Conservation (phyloP, 2,113 vertebrate species). For the Empidonax alnorum region DNA sequence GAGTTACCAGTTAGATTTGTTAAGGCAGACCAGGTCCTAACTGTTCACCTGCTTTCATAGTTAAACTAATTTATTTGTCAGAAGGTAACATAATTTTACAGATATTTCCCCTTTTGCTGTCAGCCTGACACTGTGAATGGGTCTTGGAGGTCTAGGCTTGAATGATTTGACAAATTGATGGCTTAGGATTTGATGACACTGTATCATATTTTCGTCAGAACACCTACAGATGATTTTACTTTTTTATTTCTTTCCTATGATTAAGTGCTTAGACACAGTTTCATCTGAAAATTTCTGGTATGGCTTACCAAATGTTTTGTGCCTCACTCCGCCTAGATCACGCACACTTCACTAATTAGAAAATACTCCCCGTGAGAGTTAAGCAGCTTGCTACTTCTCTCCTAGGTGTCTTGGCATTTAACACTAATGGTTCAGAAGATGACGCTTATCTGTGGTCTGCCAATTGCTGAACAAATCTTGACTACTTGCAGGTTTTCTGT, state of each 20-base stretch:
- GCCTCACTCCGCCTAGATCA: not conserved
- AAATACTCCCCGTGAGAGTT: not conserved
- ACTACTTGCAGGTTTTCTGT: not conserved
- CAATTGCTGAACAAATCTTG: not conserved
- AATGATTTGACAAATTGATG: not conserved
- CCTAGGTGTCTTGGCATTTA: not conserved
- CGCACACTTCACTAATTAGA: accelerated
- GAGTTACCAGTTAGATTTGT: not conserved
- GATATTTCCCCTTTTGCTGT: not conserved
- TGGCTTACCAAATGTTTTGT: not conserved
- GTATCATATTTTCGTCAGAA: not conserved
- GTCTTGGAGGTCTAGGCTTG: not conserved
- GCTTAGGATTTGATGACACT: not conserved
- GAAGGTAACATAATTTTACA: not conserved
- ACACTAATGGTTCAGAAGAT: not conserved
- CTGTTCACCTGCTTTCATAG: not conserved
- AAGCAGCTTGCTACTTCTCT: not conserved
- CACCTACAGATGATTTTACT: not conserved
- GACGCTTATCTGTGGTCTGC: not conserved
- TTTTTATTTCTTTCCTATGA: accelerated
- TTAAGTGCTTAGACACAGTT: not conserved
- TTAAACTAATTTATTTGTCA: not conserved
- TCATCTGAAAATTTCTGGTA: not conserved
- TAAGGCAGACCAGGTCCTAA: not conserved
- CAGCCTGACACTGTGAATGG: not conserved